Conservation (phyloP, 2,888 invertebrate species). For the Ernsta delagoae region DNA sequence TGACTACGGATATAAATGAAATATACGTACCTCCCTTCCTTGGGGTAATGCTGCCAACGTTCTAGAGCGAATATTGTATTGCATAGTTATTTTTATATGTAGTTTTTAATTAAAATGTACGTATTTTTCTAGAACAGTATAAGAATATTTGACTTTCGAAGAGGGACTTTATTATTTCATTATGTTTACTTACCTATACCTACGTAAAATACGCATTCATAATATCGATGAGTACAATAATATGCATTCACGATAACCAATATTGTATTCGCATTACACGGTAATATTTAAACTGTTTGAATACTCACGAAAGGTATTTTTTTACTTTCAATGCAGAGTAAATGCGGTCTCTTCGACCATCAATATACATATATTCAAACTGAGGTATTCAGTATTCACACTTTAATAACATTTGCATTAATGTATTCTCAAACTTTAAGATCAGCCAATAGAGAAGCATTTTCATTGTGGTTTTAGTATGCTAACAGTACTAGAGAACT, state of each 20-base stretch:
- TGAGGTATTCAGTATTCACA: background rate
- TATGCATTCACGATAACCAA: background rate
- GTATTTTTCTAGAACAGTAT: too few species aligned
- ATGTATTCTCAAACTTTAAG: slow-evolving; percentile 16
- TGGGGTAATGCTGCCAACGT: too few species aligned
- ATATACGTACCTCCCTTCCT: too few species aligned
- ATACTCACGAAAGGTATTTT: too few species aligned
- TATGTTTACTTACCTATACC: too few species aligned
- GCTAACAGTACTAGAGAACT: background rate
- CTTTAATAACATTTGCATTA: slow-evolving; percentile 26
- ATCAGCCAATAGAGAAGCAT: slow-evolving; percentile 4
- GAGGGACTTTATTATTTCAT: too few species aligned
- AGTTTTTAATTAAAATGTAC: too few species aligned
- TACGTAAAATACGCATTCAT: background rate
- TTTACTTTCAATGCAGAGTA: background rate
- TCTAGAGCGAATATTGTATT: too few species aligned
- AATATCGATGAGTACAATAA: background rate
- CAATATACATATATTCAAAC: slow-evolving; percentile 10
- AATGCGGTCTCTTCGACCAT: background rate
- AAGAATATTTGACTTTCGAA: too few species aligned
- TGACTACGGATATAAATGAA: background rate
- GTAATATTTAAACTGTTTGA: too few species aligned
- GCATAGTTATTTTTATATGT: too few species aligned
- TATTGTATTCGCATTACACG: background rate
- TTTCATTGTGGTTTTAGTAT: background rate